phyloP scores from a whole-genome alignment of 2,113 vertebrate species.

The Cathartes aura region DNA sequence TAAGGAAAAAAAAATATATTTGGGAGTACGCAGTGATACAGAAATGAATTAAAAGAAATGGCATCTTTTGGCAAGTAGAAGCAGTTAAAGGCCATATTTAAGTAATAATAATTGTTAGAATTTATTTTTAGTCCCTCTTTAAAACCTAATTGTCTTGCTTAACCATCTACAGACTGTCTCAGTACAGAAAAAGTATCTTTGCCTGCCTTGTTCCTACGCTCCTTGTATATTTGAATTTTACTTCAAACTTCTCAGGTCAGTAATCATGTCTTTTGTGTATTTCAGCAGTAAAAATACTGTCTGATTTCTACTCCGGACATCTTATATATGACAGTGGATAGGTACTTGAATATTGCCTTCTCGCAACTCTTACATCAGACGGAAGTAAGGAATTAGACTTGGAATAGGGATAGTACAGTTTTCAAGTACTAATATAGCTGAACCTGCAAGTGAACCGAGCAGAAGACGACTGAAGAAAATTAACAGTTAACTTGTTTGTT shows the following conservation, averaged over 20 bases:
- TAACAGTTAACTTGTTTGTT: not conserved
- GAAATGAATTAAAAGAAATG: not conserved
- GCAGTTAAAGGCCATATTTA: not conserved
- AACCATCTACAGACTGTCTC: not conserved
- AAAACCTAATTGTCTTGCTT: not conserved
- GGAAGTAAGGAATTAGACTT: not conserved
- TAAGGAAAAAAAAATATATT: slow-evolving; percentile 28
- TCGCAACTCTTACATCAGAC: not conserved
- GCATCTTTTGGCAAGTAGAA: not conserved
- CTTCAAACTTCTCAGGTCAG: not conserved
- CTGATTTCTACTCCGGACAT: not conserved
- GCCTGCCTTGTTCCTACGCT: not conserved
- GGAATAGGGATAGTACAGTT: not conserved
- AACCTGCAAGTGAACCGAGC: not conserved
- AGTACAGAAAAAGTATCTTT: not conserved
- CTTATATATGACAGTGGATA: not conserved
- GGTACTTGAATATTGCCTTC: not conserved
- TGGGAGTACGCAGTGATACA: not conserved
- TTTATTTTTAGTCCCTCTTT: not conserved
- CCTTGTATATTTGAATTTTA: not conserved
- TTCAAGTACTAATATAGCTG: not conserved
- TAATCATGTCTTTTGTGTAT: not conserved
- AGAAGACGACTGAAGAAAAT: not conserved
- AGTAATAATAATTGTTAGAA: not conserved
- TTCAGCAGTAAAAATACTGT: not conserved